phyloP scores from a whole-genome alignment of 2,113 vertebrate species.

The Aptenodytes patagonicus region DNA sequence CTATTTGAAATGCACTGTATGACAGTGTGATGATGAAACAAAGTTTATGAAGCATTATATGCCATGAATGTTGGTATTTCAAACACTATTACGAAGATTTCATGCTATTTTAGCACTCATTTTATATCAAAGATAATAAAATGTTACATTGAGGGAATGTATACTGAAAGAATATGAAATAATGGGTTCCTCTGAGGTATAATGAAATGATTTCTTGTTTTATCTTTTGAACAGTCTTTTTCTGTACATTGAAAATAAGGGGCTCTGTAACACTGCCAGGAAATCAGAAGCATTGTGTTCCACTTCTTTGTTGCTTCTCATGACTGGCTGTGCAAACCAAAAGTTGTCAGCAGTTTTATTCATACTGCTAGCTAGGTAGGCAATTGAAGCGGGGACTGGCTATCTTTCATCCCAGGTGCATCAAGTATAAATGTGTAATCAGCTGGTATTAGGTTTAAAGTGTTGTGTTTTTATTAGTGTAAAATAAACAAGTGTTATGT shows the following conservation, averaged over 20 bases:
- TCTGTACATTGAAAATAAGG: background rate
- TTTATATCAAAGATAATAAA: background rate
- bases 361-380: background rate
- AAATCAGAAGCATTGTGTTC: background rate
- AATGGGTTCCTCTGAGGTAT: background rate
- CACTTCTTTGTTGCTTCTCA: background rate
- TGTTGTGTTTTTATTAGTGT: background rate
- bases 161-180: background rate
- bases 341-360: background rate
- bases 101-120: background rate
- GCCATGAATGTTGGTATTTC: background rate
- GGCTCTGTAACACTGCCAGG: background rate
- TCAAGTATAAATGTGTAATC: background rate
- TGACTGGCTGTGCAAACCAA: background rate
- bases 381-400: background rate
- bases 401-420: background rate
- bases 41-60: background rate
- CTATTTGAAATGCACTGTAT: background rate
- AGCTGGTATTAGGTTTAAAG: constrained; percentile 8
- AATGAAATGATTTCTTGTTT: background rate
- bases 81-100: background rate
- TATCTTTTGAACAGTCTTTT: background rate
- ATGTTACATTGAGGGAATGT: background rate
- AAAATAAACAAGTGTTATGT: constrained; percentile 1
- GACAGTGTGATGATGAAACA: background rate